Evolutionary conservation across 2,113 vertebrate genomes (phyloP).

Genomic region (Cettia cetti): DNA sequence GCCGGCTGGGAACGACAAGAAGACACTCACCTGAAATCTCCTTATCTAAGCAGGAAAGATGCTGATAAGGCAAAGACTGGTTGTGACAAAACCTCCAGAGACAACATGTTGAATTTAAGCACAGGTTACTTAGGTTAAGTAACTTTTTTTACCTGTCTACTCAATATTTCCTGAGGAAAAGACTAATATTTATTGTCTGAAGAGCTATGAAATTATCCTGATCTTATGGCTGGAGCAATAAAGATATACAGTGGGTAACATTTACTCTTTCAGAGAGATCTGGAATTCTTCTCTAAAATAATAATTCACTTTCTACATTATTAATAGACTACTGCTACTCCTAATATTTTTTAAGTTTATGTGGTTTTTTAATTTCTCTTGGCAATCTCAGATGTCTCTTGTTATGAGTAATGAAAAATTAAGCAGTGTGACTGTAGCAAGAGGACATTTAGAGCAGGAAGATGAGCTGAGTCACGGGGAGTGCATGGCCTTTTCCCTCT

Average conservation of each 20-base stretch:
- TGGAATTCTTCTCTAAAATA: background rate
- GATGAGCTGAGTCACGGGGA: constrained; percentile 30
- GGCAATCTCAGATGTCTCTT: background rate
- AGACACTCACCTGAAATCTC: background rate
- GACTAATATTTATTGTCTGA: background rate
- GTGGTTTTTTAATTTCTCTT: background rate
- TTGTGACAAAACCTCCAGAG: background rate
- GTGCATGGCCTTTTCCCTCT: background rate
- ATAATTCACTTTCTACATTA: background rate
- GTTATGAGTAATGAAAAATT: constrained; percentile 43
- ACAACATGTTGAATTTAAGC: background rate
- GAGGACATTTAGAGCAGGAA: background rate
- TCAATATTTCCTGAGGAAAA: background rate
- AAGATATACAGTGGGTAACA: background rate
- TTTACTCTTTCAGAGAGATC: background rate
- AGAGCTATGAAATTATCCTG: background rate
- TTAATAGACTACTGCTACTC: background rate
- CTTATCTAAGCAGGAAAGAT: background rate
- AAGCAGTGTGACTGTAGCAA: background rate
- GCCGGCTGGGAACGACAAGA: background rate
- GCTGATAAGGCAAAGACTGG: background rate
- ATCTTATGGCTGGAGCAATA: background rate
- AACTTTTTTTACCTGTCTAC: background rate
- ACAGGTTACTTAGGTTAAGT: background rate
- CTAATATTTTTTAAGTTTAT: background rate